Conservation (phyloP, 2,113 vertebrate species). For the Collichthys lucidus region DNA sequence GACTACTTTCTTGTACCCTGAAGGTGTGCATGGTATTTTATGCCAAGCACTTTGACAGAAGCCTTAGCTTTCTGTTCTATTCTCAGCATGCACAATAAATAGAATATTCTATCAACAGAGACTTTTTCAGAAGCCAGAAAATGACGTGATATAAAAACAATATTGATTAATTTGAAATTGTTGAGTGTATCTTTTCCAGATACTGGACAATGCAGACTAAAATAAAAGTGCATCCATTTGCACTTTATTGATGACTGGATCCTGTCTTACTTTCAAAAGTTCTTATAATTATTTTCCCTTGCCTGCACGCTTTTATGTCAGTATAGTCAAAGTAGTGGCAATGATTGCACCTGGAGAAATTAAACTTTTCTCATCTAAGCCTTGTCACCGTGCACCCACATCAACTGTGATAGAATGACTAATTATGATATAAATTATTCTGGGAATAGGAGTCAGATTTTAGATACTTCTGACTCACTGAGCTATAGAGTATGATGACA, state of each 20-base stretch:
- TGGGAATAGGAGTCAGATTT: constrained; percentile 19
- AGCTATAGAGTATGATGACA: background rate
- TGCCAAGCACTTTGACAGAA: constrained; percentile 49
- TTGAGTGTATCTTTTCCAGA: background rate
- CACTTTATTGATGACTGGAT: background rate
- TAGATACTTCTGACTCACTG: background rate
- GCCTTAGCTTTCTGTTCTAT: constrained; percentile 46
- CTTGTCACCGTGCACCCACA: background rate
- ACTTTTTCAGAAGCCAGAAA: constrained; percentile 27
- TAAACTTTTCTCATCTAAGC: background rate
- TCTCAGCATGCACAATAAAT: constrained; percentile 53
- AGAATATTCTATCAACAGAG: constrained; percentile 53
- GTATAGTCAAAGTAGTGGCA: background rate
- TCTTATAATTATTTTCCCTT: background rate
- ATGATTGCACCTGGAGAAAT: constrained; percentile 9
- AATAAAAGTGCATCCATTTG: background rate
- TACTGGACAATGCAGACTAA: background rate
- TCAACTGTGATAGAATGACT: constrained; percentile 21
- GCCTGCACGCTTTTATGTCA: constrained; percentile 10
- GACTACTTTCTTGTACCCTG: constrained; percentile 40
- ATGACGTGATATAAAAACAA: constrained; percentile 25
- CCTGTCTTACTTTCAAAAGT: background rate
- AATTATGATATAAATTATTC: constrained; percentile 5
- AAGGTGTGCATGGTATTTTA: constrained; percentile 48
- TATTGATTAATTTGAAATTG: constrained; percentile 42